A percentile compares a stretch with the other conserved stretches of the same genome.
phyloP scores from a whole-genome alignment of 2,888 invertebrate genomes.

The Coremacera marginata region DNA sequence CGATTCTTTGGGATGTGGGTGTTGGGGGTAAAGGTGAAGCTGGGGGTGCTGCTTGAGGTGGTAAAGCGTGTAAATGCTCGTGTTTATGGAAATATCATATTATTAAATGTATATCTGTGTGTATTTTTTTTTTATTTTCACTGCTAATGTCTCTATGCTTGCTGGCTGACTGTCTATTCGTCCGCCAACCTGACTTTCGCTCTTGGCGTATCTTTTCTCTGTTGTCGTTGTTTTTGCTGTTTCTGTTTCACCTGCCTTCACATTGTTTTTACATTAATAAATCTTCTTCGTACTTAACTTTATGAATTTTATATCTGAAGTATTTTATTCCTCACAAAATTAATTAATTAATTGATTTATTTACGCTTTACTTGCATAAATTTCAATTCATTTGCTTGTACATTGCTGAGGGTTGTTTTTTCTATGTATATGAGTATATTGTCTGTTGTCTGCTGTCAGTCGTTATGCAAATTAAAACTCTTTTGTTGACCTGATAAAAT shows the following conservation, averaged over 20 bases:
- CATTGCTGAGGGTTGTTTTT: conserved; percentile 25
- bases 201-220: conserved; percentile 4
- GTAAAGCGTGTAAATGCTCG: conserved; percentile 33
- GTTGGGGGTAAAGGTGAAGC: neutral
- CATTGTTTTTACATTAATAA: conserved; percentile 7
- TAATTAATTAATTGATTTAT: conserved; percentile 52
- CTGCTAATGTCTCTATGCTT: neutral
- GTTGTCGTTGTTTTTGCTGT: neutral
- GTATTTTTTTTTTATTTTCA: conserved; percentile 15
- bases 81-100: conserved; percentile 38
- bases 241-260: conserved; percentile 1
- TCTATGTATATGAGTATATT: neutral
- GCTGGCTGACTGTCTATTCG: neutral
- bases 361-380: conserved; percentile 46
- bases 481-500: no score
- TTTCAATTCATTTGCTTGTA: conserved; percentile 22
- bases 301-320: conserved; percentile 17
- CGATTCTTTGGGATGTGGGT: neutral
- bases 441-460: no score
- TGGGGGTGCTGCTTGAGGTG: neutral
- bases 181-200: conserved; percentile 11
- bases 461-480: no score
- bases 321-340: conserved; percentile 12
- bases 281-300: conserved; percentile 14
- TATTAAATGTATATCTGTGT: conserved; percentile 45